Evolutionary conservation across 2,797 vertebrate genomes (phyloP), one percentile per base, ranked within the genome.

Genomic region (Fundulus diaphanus): DNA sequence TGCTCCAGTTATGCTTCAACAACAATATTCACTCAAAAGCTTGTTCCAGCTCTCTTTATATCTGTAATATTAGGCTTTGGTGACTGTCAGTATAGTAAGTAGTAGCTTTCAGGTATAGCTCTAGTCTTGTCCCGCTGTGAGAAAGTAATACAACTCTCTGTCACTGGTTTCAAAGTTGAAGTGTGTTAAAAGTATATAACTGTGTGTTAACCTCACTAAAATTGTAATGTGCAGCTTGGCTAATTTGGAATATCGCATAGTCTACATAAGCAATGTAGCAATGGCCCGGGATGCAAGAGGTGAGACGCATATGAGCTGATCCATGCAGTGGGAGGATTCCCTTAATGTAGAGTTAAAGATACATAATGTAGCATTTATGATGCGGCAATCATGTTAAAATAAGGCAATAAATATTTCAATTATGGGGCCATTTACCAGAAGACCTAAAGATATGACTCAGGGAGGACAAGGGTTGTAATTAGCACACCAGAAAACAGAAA

Each of bases 141-240:
- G 37, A 65, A 63, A n/a, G 63, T 65, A 65, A 65, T 65, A 42
- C 22, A 40, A 37, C 35, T 40, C 35, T 65, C 22, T 65, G 22
- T 42, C 31, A 33, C 35, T 9, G 3, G 57, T 0, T 3, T 3
- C 31, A 61, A 35, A 20, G 57, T 33, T 7, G 33, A 63, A 24
- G 8, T 24, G 3, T 63, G 59, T 63, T 42, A 37, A 37, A 37
- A 20, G 59, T 63, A 33, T 11, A 24, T 22, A 24, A 24, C 20
- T 2, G 18, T 7, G 2, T 22, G 7, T 63, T 63, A 63, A 37
- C 59, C 33, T 63, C 35, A 63, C 59, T 59, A 15, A 59, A 59
- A 59, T 59, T 20, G 16, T 59, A 59, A 59, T 59, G 29, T 33
- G 29, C 18, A 63, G 7, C 33, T 63, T 22, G 16, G 16, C 33